These are phyloP conservation scores for Sinella curviseta DNA, from an alignment of 1,140 invertebrate species.

Conservation along the genomic window DNA sequence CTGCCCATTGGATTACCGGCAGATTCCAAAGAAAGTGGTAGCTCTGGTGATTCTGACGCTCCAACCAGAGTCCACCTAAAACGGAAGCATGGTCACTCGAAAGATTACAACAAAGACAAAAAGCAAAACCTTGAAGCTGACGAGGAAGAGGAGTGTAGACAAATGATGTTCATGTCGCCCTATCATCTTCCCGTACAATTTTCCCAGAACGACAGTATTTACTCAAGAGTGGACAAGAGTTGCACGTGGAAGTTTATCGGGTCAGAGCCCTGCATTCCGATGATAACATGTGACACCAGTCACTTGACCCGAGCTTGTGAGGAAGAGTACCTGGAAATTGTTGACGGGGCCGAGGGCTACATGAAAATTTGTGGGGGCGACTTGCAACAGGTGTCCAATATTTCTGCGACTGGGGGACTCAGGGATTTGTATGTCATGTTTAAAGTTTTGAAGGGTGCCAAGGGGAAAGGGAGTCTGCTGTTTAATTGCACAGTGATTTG, in stretches of 20 bases:
- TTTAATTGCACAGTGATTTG: conserved; percentile 37
- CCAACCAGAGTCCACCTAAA: no score
- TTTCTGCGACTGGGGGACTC: conserved; percentile 26
- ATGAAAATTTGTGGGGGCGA: conserved; percentile 32
- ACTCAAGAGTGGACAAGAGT: background rate
- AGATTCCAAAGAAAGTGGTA: no score
- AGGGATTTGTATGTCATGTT: conserved; percentile 41
- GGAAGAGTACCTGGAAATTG: conserved; percentile 29
- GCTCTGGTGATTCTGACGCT: no score
- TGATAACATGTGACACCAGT: conserved; percentile 31
- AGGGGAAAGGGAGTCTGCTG: background rate
- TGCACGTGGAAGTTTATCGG: conserved; percentile 23
- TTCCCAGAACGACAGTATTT: background rate
- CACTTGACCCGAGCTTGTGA: conserved; percentile 26
- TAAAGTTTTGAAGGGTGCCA: background rate
- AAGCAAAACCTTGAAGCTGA: background rate
- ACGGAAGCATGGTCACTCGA: no score
- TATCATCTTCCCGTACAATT: background rate
- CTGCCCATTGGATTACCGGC: no score
- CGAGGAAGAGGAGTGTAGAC: background rate
- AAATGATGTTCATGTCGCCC: conserved; percentile 22
- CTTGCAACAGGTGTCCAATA: conserved; percentile 9
- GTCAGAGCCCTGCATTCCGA: conserved; percentile 44
- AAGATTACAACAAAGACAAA: no score
- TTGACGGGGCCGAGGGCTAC: conserved; percentile 35